Evolutionary conservation across 2,113 vertebrate genomes (phyloP).

Genomic region (Mohoua ochrocephala): DNA sequence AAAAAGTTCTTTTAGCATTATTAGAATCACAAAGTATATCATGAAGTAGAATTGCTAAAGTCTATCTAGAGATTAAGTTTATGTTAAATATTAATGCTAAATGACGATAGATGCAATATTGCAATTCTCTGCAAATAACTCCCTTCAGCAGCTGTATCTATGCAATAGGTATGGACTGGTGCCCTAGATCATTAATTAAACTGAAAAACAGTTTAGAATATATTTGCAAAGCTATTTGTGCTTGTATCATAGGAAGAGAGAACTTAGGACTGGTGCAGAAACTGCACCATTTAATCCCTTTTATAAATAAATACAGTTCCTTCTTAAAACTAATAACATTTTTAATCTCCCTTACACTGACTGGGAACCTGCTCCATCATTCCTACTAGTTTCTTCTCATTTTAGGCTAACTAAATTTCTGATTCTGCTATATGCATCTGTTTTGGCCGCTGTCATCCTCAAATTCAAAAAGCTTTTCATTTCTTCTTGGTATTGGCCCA

Average conservation of each 20-base stretch:
- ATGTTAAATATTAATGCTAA: neutral
- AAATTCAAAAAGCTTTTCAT: neutral
- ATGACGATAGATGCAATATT: neutral
- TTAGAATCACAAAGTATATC: neutral
- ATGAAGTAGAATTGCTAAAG: neutral
- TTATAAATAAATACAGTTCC: neutral
- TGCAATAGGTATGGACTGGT: neutral
- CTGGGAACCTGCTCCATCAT: neutral
- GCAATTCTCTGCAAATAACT: neutral
- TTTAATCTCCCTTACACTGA: neutral
- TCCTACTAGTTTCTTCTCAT: neutral
- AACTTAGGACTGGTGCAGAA: neutral
- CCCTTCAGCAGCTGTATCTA: neutral
- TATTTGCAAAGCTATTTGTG: neutral
- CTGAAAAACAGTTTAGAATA: neutral
- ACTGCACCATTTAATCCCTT: neutral
- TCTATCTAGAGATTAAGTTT: neutral
- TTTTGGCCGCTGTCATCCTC: neutral
- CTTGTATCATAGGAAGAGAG: neutral
- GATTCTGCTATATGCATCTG: neutral
- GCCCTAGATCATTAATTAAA: neutral
- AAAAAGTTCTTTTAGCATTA: neutral
- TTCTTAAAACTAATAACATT: neutral
- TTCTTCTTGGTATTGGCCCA: neutral
- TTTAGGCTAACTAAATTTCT: neutral